Evolutionary conservation across 2,888 invertebrate genomes (phyloP).

Genomic region (Nephrotoma guestfalica): DNA sequence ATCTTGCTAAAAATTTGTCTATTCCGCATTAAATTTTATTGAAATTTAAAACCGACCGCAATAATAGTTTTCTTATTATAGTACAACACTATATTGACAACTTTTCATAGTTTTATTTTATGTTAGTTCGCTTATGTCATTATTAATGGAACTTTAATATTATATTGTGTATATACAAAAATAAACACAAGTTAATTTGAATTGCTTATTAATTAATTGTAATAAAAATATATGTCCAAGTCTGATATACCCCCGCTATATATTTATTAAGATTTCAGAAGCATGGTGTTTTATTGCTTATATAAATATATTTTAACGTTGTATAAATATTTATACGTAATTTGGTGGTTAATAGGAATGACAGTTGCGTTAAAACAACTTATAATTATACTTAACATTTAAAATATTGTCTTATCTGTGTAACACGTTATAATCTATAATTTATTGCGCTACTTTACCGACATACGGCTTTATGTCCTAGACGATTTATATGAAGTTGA

Average conservation of each 20-base stretch:
- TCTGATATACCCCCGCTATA: neutral
- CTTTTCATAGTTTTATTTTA: neutral
- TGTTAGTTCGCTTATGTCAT: neutral
- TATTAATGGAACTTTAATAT: neutral
- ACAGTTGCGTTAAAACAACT: no score
- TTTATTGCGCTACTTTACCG: no score
- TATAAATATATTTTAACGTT: neutral
- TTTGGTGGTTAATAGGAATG: no score
- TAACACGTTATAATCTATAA: no score
- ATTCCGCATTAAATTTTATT: neutral
- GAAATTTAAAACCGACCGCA: neutral
- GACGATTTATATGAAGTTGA: no score
- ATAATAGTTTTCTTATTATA: neutral
- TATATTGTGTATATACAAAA: no score
- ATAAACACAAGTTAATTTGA: no score
- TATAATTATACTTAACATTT: no score
- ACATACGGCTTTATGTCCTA: no score
- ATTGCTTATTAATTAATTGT: neutral
- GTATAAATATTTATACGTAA: no score
- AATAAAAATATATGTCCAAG: neutral
- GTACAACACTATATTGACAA: neutral
- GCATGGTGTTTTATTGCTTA: neutral
- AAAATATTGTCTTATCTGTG: no score
- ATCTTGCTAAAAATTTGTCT: neutral
- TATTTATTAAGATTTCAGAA: neutral